Evolutionary conservation across 2,888 invertebrate genomes (phyloP), one percentile per base, ranked within the genome.

Genomic region (Drosophila pseudotalamancana): DNA sequence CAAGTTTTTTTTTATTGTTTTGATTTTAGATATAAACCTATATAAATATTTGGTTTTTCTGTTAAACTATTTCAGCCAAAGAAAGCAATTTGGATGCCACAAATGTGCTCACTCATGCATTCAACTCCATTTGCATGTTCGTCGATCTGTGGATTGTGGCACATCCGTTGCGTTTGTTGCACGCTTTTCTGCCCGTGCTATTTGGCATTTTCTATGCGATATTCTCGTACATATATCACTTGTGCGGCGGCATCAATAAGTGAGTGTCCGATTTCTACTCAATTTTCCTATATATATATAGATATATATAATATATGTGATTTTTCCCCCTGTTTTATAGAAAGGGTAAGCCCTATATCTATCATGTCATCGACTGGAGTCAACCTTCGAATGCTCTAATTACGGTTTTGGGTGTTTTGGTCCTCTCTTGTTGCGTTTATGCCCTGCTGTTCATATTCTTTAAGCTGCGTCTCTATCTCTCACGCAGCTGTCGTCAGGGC

Each of bases 301-400:
- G n/a, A n/a, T n/a, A n/a, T n/a, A 18, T 4, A 4, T 16, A 27
- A 27, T 27, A 35, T n/a, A 37, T n/a, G 29, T 16, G 42, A 6
- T 42, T 4, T 19, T 32, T 5, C 9, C 0, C 12, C 6, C 8
- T 18, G 1, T 6, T 9, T 29, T 39, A 34, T 66, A 93, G 93
- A 68, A 89, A 92, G 32, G 95, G 95, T 0, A 88, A 93, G 8
- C 92, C 92, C 0, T 94, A 93, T 61, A 95, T 97, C 65, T 97
- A 97, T 88, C 93, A 94, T 27, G 93, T 95, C 0, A 91, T 97
- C 31, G 94, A 97, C 90, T 97, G 97, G 96, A 92, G 93, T 61
- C 93, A 93, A 53, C 95, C 96, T 0, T 91, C 92, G 23, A 89
- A 57, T 16, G 78, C 91, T 0, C 60, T 80, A 0, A 23, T 82